Evolutionary conservation across 2,888 invertebrate species (phyloP).

Genomic region (Auanema sp.): DNA sequence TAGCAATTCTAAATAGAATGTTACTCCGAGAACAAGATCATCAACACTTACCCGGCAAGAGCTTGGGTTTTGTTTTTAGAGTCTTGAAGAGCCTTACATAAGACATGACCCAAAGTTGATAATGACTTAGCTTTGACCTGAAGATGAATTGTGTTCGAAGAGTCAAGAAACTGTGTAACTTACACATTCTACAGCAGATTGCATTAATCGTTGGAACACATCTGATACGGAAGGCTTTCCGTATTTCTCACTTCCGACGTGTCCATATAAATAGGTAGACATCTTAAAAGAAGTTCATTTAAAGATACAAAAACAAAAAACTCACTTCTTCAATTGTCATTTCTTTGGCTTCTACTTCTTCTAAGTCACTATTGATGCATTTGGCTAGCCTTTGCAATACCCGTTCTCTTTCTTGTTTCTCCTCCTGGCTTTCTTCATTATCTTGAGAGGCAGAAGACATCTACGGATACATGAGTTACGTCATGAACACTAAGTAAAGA

Average conservation of each 20-base stretch:
- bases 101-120: background rate
- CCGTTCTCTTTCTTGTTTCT: constrained; percentile 11
- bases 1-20: constrained; percentile 16
- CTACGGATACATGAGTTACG: background rate
- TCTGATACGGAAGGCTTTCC: constrained; percentile 22
- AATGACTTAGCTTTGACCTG: background rate
- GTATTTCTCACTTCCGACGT: constrained; percentile 21
- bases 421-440: constrained; percentile 11
- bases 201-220: constrained; percentile 23
- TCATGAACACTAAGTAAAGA: background rate
- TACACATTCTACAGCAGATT: constrained; percentile 13
- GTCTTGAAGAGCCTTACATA: background rate
- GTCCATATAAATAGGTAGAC: constrained; percentile 13
- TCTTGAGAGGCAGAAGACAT: constrained; percentile 18
- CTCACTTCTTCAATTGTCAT: constrained; percentile 20
- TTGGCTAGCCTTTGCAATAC: constrained; percentile 18
- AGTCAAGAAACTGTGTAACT: background rate
- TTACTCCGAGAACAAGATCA: background rate
- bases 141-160: background rate
- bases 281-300: constrained; percentile 4
- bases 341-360: constrained; percentile 23
- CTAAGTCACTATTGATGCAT: constrained; percentile 15
- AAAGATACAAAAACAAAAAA: background rate
- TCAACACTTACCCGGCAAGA: constrained; percentile 18
- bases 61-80: background rate